A percentile compares a stretch with the other conserved stretches of the same genome.
phyloP scores from a whole-genome alignment of 2,113 vertebrate species.

The Apus apus region DNA sequence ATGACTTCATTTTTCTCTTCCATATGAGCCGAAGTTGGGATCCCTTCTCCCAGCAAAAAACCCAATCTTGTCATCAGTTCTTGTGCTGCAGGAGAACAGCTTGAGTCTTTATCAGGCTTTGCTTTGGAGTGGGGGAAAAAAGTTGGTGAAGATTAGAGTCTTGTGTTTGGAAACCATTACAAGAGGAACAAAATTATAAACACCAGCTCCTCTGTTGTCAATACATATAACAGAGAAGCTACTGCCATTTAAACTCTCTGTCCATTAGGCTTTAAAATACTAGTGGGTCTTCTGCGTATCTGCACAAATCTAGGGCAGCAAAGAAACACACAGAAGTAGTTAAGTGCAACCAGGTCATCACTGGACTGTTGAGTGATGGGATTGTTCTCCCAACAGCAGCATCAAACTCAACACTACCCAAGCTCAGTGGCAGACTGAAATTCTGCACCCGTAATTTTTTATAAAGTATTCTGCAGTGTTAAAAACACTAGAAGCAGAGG shows the following conservation, averaged over 20 bases:
- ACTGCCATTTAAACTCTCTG: neutral
- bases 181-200: neutral
- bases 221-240: neutral
- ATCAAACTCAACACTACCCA: neutral
- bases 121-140: constrained; percentile 77
- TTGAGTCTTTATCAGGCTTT: constrained; percentile 85
- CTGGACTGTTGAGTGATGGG: fast-evolving
- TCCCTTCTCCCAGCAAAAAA: constrained; percentile 98
- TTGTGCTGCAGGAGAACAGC: constrained; percentile 95
- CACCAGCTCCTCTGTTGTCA: neutral
- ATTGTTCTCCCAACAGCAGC: neutral
- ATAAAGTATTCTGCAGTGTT: neutral
- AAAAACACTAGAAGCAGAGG: neutral
- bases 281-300: neutral
- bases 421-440: neutral
- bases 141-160: neutral
- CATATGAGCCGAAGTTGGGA: constrained; percentile 90
- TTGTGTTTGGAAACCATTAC: neutral
- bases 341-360: neutral
- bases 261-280: neutral
- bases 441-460: neutral
- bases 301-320: neutral
- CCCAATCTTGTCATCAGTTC: constrained; percentile 98
- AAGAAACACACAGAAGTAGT: neutral
- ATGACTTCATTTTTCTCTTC: constrained; percentile 94